Evolutionary conservation across 1,140 invertebrate species (phyloP), one percentile per base, ranked within the genome.

Genomic region (Cotesia glomerata): DNA sequence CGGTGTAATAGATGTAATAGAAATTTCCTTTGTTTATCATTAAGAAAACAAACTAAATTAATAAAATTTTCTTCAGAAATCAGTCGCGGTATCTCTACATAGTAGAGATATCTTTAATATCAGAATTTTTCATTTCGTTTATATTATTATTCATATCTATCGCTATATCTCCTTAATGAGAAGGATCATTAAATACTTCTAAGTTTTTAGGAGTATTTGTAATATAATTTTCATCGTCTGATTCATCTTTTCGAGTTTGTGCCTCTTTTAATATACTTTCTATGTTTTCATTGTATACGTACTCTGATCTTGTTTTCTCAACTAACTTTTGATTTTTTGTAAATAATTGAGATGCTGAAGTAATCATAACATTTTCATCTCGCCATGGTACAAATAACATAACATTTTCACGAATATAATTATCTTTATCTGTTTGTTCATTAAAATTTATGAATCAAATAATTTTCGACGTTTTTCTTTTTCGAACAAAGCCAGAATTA

Each of bases 371-470:
- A 32, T 35, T 34, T 77, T 79, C 76, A 75, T 78, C 76, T 67
- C 71, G 18, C 74, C 75, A 80, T 9, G 76, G 75, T 18, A 76
- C 69, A 68, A 76, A 80, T 34, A 80, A 63, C 45, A 78, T 59
- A 18, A 79, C 34, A 16, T 79, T 70, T 72, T 79, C 76, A 61
- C 75, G 64, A 54, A 67, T 79, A 69, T 75, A 79, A 67, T 79
- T 78, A 16, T 7, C 9, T 63, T 62, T 69, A 76, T 79, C 77
- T 73, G 73, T 63, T 34, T 62, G 32, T 26, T 74, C 49, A 66
- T 77, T 76, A 51, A 72, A 74, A 18, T 51, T 61, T 13, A 58
- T 68, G 56, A 58, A 73, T 65, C 71, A 69, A 14, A 73, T 68
- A 9, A 74, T 71, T 39, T 39, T 39, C 1, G 36, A 39, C 36